phyloP scores from a whole-genome alignment of 2,888 invertebrate species.

The Lathronympha strigana region DNA sequence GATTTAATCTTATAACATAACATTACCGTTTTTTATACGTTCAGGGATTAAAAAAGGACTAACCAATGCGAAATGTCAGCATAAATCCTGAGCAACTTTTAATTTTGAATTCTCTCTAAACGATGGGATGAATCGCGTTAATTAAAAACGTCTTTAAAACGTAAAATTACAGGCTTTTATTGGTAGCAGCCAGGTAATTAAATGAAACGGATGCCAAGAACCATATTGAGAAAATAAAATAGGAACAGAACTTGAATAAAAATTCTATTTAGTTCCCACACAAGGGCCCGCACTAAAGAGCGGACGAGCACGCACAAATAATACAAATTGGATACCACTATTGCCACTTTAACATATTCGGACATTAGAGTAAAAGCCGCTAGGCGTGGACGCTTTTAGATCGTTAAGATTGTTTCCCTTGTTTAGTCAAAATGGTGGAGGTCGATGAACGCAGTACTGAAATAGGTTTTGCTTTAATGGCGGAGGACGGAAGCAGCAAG shows the following conservation, averaged over 20 bases:
- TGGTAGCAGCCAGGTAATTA: background rate
- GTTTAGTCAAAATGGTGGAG: slow-evolving; percentile 11
- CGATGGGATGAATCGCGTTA: slow-evolving; percentile 5
- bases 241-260: background rate
- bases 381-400: background rate
- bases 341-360: background rate
- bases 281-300: too few relatives aligned
- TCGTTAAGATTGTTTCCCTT: slow-evolving; percentile 5
- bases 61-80: background rate
- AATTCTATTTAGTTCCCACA: too few relatives aligned
- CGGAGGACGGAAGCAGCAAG: slow-evolving; percentile 7
- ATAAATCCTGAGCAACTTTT: slow-evolving; percentile 6
- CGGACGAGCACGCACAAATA: background rate
- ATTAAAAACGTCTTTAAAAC: background rate
- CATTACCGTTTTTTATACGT: too few relatives aligned
- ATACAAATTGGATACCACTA: background rate
- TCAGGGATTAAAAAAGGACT: background rate
- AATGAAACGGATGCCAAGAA: background rate
- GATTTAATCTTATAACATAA: too few relatives aligned
- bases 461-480: slow-evolving; percentile 3
- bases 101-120: slow-evolving; percentile 3
- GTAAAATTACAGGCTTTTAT: background rate
- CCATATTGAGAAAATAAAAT: background rate
- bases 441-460: background rate
- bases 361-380: background rate